Percentiles rank a stretch among this genome's conserved stretches.
Evolutionary conservation across 2,113 vertebrate species (phyloP).

Genomic region (Xyrauchen texanus): DNA sequence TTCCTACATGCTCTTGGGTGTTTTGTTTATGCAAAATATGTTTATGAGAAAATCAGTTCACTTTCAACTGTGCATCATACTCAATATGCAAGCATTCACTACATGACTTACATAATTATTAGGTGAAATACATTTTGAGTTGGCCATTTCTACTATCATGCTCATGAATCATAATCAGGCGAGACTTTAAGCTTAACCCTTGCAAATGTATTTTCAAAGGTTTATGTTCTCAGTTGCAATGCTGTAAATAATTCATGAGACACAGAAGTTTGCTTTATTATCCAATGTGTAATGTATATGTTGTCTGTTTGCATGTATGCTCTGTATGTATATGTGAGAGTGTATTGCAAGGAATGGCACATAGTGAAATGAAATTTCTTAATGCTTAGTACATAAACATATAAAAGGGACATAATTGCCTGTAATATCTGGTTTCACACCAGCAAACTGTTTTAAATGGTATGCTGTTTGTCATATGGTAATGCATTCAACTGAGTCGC

Average conservation of each 20-base stretch:
- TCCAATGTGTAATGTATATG: not conserved
- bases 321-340: not conserved
- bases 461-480: not conserved
- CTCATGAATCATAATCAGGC: conserved; percentile 1
- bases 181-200: not conserved
- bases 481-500: conserved; percentile 3
- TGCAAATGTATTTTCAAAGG: too few relatives aligned
- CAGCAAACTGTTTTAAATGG: conserved; percentile 17
- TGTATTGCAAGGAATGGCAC: not conserved
- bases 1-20: too few relatives aligned
- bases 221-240: not conserved
- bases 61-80: too few relatives aligned
- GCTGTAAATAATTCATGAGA: not conserved
- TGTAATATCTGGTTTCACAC: conserved; percentile 4
- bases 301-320: not conserved
- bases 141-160: not conserved
- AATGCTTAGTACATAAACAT: too few relatives aligned
- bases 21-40: too few relatives aligned
- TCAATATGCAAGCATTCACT: too few relatives aligned
- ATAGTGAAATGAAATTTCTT: too few relatives aligned
- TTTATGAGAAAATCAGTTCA: too few relatives aligned
- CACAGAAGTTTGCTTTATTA: not conserved
- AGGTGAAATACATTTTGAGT: not conserved
- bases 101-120: not conserved
- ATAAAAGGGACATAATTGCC: not conserved